Evolutionary conservation across 2,113 vertebrate species (phyloP).

Genomic region (Eupsittula cactorum): DNA sequence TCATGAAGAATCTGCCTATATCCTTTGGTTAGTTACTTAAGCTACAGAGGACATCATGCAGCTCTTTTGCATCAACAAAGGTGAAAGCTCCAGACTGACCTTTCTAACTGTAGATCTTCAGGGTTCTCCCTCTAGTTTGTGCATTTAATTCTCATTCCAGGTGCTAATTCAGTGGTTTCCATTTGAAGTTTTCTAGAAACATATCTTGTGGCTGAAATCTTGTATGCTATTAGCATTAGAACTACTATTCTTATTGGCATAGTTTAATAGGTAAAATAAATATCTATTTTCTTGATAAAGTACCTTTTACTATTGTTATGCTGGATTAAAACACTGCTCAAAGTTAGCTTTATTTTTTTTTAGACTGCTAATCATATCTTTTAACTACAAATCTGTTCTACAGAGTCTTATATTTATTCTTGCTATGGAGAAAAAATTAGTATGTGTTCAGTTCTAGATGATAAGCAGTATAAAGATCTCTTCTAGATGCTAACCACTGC

Average conservation of each 20-base stretch:
- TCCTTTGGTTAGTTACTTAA: neutral
- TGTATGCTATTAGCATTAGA: neutral
- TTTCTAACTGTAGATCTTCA: neutral
- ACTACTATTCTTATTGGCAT: neutral
- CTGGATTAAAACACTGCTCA: neutral
- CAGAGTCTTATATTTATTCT: neutral
- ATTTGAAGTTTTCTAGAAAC: neutral
- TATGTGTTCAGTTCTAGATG: neutral
- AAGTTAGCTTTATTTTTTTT: neutral
- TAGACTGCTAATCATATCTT: neutral
- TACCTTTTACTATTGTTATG: neutral
- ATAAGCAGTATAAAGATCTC: neutral
- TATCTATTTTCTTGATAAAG: neutral
- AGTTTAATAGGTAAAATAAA: neutral
- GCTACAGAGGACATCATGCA: neutral
- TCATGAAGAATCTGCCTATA: neutral
- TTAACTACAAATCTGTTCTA: neutral
- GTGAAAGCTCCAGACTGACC: neutral
- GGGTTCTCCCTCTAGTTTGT: neutral
- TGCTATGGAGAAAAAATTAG: neutral
- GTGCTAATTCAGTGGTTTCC: neutral
- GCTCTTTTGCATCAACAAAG: neutral
- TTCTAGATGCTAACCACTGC: neutral
- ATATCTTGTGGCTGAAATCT: neutral
- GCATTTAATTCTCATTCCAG: neutral